A percentile compares a stretch with the other conserved stretches of the same genome.
Conservation (phyloP, 2,797 vertebrate species). For the Luscinia luscinia region DNA sequence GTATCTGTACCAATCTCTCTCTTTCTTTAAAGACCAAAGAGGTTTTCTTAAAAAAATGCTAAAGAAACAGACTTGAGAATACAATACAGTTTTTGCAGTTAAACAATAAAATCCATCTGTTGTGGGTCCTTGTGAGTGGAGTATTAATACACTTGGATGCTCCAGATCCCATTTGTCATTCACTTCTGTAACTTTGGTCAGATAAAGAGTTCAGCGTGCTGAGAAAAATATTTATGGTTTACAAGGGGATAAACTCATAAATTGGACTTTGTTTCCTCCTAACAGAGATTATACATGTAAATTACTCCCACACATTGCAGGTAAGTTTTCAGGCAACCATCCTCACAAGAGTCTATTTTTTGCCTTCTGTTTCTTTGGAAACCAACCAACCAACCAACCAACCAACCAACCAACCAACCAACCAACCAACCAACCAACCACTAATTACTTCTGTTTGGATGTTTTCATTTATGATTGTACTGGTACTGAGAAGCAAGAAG, state of each 20-base stretch:
- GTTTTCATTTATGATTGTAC: background rate
- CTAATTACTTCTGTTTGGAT: background rate
- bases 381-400: background rate
- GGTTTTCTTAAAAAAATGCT: background rate
- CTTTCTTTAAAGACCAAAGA: background rate
- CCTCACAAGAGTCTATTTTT: background rate
- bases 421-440: background rate
- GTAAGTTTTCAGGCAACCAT: background rate
- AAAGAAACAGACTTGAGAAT: background rate
- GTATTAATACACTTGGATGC: background rate
- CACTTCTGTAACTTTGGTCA: background rate
- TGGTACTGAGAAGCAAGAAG: background rate
- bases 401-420: background rate
- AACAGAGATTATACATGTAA: background rate
- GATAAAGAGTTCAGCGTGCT: background rate
- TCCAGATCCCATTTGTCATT: background rate
- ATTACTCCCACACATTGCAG: background rate
- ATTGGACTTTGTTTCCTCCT: background rate
- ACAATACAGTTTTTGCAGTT: background rate
- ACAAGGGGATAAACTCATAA: background rate
- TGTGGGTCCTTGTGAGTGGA: background rate
- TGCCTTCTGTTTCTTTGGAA: background rate
- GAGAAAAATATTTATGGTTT: background rate
- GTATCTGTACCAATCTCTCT: background rate
- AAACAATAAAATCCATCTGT: background rate